These are phyloP conservation scores for Deroptyus accipitrinus DNA, from an alignment of 2,113 vertebrate genomes.

Conservation along the genomic window DNA sequence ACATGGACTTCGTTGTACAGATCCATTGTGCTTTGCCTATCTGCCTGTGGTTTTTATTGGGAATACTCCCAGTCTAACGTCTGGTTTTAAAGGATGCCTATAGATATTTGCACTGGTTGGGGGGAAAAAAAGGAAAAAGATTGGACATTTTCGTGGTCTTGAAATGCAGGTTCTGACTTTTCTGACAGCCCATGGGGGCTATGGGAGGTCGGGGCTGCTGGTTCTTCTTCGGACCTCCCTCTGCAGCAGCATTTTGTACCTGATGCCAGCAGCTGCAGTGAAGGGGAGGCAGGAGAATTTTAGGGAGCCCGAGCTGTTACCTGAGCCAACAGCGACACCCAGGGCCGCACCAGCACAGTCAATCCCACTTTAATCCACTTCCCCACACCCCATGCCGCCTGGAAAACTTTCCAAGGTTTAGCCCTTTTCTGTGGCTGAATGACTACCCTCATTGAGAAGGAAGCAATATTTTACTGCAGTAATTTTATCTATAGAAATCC, in stretches of 20 bases:
- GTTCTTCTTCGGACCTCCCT: not conserved
- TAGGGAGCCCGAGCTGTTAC: not conserved
- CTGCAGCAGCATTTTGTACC: not conserved
- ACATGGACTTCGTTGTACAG: not conserved
- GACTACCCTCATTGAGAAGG: not conserved
- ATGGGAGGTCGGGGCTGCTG: not conserved
- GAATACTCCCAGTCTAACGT: not conserved
- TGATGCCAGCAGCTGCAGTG: not conserved
- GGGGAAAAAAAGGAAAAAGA: no score
- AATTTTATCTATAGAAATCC: not conserved
- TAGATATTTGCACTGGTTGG: not conserved
- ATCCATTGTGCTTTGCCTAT: not conserved
- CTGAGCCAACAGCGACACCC: constrained; percentile 70
- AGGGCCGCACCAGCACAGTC: not conserved
- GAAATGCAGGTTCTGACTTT: not conserved
- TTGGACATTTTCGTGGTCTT: not conserved
- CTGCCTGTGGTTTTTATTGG: not conserved
- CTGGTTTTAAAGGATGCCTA: not conserved
- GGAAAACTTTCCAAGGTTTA: not conserved
- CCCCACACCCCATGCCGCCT: rapidly evolving
- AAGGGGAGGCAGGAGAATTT: not conserved
- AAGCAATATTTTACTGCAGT: not conserved
- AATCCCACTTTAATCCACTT: not conserved
- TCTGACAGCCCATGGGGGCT: not conserved
- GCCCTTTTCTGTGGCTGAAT: not conserved